These are phyloP conservation scores for Hassar affinis DNA, from an alignment of 2,113 vertebrate species.

Conservation along the genomic window DNA sequence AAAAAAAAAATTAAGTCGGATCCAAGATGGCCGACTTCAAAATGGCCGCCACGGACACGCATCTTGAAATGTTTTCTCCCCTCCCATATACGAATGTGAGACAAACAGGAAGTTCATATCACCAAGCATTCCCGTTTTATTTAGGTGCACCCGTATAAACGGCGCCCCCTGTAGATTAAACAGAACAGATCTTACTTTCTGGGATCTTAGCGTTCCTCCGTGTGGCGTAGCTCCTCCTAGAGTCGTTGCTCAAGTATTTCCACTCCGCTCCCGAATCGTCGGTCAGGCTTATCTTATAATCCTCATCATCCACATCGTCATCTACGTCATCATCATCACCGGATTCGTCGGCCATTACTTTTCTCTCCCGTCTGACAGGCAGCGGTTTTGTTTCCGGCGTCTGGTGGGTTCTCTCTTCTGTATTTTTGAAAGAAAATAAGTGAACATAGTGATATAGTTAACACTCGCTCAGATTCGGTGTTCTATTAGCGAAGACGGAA, in stretches of 20 bases:
- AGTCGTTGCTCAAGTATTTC: constrained; percentile 72
- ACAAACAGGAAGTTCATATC: too few relatives aligned
- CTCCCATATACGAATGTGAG: too few relatives aligned
- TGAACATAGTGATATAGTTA: too few relatives aligned
- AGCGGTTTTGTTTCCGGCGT: neutral
- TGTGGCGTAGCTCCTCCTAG: constrained; percentile 79
- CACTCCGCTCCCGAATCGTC: constrained; percentile 70
- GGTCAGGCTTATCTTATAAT: constrained; percentile 73
- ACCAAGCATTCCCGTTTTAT: too few relatives aligned
- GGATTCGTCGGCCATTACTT: constrained; percentile 46
- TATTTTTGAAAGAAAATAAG: constrained; percentile 26
- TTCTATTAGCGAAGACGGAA: too few relatives aligned
- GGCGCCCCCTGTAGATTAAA: too few relatives aligned
- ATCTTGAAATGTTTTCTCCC: too few relatives aligned
- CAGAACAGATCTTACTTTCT: constrained; percentile 69
- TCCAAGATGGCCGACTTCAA: too few relatives aligned
- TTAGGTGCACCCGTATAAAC: too few relatives aligned
- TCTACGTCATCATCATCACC: constrained; percentile 51
- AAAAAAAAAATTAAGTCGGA: too few relatives aligned
- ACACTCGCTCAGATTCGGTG: too few relatives aligned
- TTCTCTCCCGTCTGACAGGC: constrained; percentile 11
- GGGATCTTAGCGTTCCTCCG: constrained; percentile 78
- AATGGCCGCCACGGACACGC: too few relatives aligned
- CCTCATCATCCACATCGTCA: constrained; percentile 73
- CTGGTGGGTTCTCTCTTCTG: constrained; percentile 7